A percentile compares a stretch with the other conserved stretches of the same genome.
These are phyloP conservation scores for Cacoxenus indagator DNA, from an alignment of 2,888 invertebrate species.

Conservation along the genomic window DNA sequence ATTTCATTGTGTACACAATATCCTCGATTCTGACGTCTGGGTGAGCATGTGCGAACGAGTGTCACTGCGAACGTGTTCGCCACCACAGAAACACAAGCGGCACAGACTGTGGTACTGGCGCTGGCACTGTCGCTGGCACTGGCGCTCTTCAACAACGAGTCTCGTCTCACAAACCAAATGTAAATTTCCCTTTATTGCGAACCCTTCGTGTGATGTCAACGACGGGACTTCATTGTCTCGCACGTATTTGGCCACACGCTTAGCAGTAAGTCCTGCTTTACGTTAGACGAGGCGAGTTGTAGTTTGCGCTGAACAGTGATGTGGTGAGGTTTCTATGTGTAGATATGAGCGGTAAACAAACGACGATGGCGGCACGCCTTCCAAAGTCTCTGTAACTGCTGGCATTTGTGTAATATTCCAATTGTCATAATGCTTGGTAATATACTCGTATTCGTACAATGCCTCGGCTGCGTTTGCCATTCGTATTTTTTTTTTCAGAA, in stretches of 20 bases:
- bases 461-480: background rate
- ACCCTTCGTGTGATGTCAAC: conserved; percentile 40
- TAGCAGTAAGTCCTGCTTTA: too few relatives aligned
- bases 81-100: conserved; percentile 26
- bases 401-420: conserved; percentile 33
- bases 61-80: conserved; percentile 1
- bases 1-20: conserved; percentile 52
- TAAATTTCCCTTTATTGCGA: conserved; percentile 58
- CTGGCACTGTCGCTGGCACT: conserved; percentile 48
- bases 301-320: too few relatives aligned
- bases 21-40: background rate
- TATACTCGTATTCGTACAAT: conserved; percentile 27
- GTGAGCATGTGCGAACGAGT: conserved; percentile 2
- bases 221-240: conserved; percentile 53
- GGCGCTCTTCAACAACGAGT: background rate
- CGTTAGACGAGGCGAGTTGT: too few relatives aligned
- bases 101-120: conserved; percentile 33
- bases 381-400: too few relatives aligned
- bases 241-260: conserved; percentile 19
- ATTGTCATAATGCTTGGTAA: conserved; percentile 48
- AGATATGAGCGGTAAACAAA: too few relatives aligned
- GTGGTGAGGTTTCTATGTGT: too few relatives aligned
- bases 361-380: too few relatives aligned
- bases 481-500: background rate
- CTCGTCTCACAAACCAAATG: conserved; percentile 61